Base-by-base conservation (phyloP, 30 jellyfish, hydroid and myxozoan genomes). In the Pseudorhiza aurosa region DNA sequence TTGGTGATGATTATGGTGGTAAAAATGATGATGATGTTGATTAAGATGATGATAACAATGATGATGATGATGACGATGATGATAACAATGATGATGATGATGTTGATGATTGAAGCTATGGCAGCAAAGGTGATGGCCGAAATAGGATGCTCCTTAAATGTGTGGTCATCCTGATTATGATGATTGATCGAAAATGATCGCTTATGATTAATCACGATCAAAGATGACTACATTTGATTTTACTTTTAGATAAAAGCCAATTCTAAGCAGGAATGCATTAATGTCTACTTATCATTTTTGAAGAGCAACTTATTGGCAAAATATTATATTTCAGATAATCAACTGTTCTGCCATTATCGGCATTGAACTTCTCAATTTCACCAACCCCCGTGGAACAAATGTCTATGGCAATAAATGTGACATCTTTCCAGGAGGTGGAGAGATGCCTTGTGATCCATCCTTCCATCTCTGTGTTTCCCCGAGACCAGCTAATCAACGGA, bases 291-390 rank as follows among this genome's bases (percentile, higher is more conserved):
- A n/a, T n/a, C n/a, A n/a, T n/a, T n/a, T n/a, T n/a, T n/a, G n/a
- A n/a, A n/a, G n/a, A n/a, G n/a, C n/a, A n/a, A n/a, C n/a, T n/a
- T n/a, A n/a, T n/a, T n/a, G n/a, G n/a, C n/a, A n/a, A n/a, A n/a
- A 0, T 9, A 60, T 17, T n/a, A n/a, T n/a, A 11, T 40, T 68
- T 68, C 46, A 68, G 82, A 21, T 50, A 65, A 68, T 43, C 22
- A 30, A 68, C 43, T 68, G 82, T 68, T 27, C 82, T 40, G 82
- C 82, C 21, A 68, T 68, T 33, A 24, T 43, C 63, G 44, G 82
- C 12, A 0, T 68, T 51, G 82, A 68, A 27, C 45, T 68, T 4
- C 28, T 68, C 68, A 40, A 25, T 22, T 68, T 40, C 82, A 36
- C 33, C 29, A 68, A 68, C 63, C 82, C 82, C 44, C 29, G 67